phyloP scores from a whole-genome alignment of 2,888 invertebrate species.

The Tachina grossa region DNA sequence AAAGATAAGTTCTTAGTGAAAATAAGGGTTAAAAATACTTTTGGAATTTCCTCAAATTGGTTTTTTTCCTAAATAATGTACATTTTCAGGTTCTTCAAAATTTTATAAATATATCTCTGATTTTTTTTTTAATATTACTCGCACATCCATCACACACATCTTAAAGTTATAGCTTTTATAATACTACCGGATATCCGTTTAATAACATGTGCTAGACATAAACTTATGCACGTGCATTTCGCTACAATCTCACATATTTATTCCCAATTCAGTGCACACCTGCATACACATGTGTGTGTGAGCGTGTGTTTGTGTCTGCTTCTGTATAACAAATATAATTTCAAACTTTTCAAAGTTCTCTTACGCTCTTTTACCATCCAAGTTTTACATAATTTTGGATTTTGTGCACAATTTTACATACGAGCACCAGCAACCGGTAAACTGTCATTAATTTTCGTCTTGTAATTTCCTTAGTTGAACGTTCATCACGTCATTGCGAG shows the following conservation, averaged over 20 bases:
- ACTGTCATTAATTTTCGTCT: conserved; percentile 80
- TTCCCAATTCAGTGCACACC: background rate
- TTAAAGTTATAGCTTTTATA: conserved; percentile 20
- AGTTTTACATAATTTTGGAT: conserved; percentile 29
- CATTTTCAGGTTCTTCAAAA: background rate
- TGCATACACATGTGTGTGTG: background rate
- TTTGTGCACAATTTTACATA: conserved; percentile 29
- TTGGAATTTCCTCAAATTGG: no score
- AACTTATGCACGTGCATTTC: background rate
- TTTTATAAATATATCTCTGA: background rate
- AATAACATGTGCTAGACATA: conserved; percentile 47
- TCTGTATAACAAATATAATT: conserved; percentile 35
- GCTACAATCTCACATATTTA: background rate
- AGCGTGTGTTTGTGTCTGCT: background rate
- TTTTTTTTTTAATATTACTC: background rate
- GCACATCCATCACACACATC: background rate
- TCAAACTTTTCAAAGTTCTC: conserved; percentile 49
- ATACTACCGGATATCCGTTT: conserved; percentile 62
- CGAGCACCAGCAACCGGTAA: conserved; percentile 67
- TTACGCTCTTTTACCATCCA: background rate
- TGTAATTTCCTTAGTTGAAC: conserved; percentile 81
- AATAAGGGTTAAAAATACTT: no score
- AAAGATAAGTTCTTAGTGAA: no score
- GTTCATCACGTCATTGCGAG: conserved; percentile 69
- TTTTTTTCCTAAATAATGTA: no score